phyloP scores from a whole-genome alignment of 2,888 invertebrate species.

The Apamea crenata region DNA sequence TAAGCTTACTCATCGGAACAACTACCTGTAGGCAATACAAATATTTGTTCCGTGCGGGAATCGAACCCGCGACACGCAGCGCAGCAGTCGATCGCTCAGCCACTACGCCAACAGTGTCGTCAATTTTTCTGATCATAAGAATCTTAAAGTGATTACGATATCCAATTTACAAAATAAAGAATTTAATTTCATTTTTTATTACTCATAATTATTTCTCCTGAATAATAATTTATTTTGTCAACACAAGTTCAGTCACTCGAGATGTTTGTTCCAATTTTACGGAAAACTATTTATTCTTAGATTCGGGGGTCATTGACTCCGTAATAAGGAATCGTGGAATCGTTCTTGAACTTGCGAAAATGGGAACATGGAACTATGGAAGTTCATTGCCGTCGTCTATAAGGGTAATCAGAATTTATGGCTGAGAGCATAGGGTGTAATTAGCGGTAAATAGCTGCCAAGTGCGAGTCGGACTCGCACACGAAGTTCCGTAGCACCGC shows the following conservation, averaged over 20 bases:
- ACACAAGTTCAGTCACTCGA: constrained; percentile 26
- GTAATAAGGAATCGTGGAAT: constrained; percentile 26
- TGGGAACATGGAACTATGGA: constrained; percentile 13
- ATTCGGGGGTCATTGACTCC: constrained; percentile 40
- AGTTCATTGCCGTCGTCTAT: constrained; percentile 42
- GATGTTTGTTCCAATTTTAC: constrained; percentile 39
- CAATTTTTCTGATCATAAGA: too few relatives aligned
- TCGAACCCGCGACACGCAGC: too few relatives aligned
- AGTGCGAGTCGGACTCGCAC: background rate
- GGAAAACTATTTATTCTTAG: constrained; percentile 33
- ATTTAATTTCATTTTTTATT: background rate
- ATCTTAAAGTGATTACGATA: background rate
- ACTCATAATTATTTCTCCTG: background rate
- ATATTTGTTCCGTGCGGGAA: too few relatives aligned
- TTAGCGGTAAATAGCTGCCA: constrained; percentile 12
- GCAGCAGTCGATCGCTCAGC: too few relatives aligned
- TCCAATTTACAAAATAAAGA: background rate
- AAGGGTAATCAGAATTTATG: constrained; percentile 33
- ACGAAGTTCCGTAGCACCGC: background rate
- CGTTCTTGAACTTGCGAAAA: constrained; percentile 40
- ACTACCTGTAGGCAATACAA: too few relatives aligned
- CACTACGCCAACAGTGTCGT: too few relatives aligned
- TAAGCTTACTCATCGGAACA: too few relatives aligned
- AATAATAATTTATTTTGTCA: constrained; percentile 26
- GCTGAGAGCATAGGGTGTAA: constrained; percentile 11